A percentile compares a stretch with the other conserved stretches of the same genome.
These are phyloP conservation scores for Tympanuchus pallidicinctus DNA, from an alignment of 2,113 vertebrate species.

Conservation along the genomic window DNA sequence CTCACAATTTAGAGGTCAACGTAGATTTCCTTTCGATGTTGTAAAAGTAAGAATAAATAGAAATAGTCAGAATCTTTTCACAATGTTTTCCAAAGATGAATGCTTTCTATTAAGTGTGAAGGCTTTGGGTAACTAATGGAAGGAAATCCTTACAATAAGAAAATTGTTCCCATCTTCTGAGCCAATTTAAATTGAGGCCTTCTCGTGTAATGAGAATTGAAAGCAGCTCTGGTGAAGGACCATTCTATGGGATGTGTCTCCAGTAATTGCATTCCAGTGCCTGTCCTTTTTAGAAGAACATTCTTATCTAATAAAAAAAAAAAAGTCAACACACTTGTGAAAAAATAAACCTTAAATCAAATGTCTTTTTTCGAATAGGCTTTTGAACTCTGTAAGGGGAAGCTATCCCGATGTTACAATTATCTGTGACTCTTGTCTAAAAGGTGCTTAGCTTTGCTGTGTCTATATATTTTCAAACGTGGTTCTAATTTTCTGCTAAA, in stretches of 20 bases:
- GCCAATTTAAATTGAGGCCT: not conserved
- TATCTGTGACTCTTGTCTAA: not conserved
- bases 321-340: not conserved
- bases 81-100: not conserved
- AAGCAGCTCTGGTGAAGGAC: not conserved
- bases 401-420: not conserved
- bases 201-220: not conserved
- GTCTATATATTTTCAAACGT: accelerated
- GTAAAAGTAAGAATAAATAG: not conserved
- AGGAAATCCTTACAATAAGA: not conserved
- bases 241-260: not conserved
- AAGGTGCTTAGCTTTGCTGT: not conserved
- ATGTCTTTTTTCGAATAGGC: not conserved
- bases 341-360: not conserved
- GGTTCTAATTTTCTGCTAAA: not conserved
- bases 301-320: not conserved
- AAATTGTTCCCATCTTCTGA: slow-evolving; percentile 7
- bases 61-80: not conserved
- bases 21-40: not conserved
- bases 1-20: not conserved
- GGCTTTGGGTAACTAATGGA: not conserved
- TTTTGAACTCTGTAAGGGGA: not conserved
- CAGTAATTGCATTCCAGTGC: not conserved
- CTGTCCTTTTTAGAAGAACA: not conserved
- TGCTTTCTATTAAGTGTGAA: not conserved